A percentile compares a stretch with the other conserved stretches of the same genome.
Evolutionary conservation across 2,113 vertebrate genomes (phyloP).

Genomic region (Sprattus sprattus): DNA sequence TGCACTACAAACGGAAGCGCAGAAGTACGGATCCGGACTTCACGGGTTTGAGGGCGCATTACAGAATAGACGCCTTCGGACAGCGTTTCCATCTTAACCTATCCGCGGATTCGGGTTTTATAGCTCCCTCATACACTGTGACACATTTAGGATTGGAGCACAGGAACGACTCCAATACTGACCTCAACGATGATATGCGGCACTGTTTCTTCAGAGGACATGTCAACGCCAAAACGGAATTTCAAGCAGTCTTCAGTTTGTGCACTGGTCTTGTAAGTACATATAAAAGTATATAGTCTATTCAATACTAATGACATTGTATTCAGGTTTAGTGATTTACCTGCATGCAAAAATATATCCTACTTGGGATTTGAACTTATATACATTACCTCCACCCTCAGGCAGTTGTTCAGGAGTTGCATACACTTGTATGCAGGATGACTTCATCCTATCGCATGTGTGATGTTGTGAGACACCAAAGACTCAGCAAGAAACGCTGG

Average conservation of each 20-base stretch:
- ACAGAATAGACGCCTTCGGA: slow-evolving; percentile 86
- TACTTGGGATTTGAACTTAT: not conserved
- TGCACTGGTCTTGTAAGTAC: slow-evolving; percentile 92
- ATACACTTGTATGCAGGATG: not conserved
- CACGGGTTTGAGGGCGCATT: slow-evolving; percentile 73
- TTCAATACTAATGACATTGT: not conserved
- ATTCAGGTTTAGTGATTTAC: not conserved
- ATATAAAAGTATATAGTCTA: not conserved
- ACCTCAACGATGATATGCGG: slow-evolving; percentile 69
- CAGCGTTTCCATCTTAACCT: slow-evolving; percentile 89
- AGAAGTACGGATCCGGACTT: slow-evolving; percentile 72
- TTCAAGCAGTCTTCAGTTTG: slow-evolving; percentile 85
- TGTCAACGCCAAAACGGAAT: slow-evolving; percentile 77
- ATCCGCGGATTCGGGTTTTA: slow-evolving; percentile 83
- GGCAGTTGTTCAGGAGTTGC: not conserved
- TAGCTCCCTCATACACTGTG: slow-evolving; percentile 80
- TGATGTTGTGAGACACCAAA: slow-evolving; percentile 1
- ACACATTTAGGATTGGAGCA: slow-evolving; percentile 73
- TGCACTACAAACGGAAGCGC: slow-evolving; percentile 81
- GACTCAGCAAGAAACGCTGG: not conserved
- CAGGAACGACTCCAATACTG: slow-evolving; percentile 40
- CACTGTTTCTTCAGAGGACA: slow-evolving; percentile 95
- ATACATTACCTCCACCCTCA: not conserved
- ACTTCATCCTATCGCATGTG: not conserved
- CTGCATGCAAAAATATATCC: not conserved